Base-by-base conservation (phyloP, 2,797 vertebrate genomes). In the Gambelia wislizenii region DNA sequence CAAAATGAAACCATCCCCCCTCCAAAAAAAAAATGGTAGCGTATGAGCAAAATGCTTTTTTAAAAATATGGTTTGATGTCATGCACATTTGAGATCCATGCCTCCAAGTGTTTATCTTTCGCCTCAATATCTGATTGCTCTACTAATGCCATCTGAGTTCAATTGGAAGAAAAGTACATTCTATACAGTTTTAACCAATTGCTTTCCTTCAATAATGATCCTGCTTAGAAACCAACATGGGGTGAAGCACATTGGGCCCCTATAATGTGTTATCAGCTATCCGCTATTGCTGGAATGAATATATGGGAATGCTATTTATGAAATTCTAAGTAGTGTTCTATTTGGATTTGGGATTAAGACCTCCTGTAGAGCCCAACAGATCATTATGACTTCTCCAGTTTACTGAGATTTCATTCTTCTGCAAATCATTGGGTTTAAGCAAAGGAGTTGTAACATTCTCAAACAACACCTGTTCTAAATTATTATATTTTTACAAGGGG, bases 131-230 rank as follows among this genome's bases (percentile, higher is more conserved):
- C 82, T 94, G 94, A 96, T 95, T 95, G 95, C 94, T 95, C 89
- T 91, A 91, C 89, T 96, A 96, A 97, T 95, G 93, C 67, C 90
- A 93, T 96, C 96, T 96, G 95, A 96, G 96, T 93, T 78, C 91
- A 94, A 93, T 95, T 95, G 86, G 89, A 93, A 95, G 94, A 91
- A 96, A 96, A 96, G 95, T 96, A 95, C 91, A 91, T 94, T 96
- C 94, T 94, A 88, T 33, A 2, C 91, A 93, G 91, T 95, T 92
- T 90, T 0, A 0, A 92, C 89, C 90, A 91, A 96, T 93, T 95
- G 78, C 75, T 95, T 96, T 96, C 93, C 96, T 94, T 90, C 77
- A 82, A 89, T 44, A 92, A 92, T 92, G 52, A 87, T 92, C 80
- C 88, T 95, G 87, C 93, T 90, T 59, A 95, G 91, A 96, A 96